Base-by-base conservation (phyloP, 2,113 vertebrate genomes). In the Pyxicephalus adspersus region DNA sequence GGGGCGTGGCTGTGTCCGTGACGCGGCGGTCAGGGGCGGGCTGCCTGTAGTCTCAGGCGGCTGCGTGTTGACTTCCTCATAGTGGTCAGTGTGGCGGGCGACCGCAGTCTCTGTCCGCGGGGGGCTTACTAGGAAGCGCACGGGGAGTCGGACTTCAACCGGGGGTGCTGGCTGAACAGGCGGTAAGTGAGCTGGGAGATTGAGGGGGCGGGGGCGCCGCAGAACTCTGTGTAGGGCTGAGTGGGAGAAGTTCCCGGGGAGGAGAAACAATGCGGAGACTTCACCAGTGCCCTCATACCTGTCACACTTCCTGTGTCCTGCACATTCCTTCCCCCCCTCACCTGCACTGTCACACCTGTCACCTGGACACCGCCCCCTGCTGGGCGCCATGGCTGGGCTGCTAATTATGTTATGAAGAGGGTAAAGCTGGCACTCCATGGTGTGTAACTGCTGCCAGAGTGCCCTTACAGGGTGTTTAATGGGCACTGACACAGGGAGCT, bases 1-100 rank as follows among this genome's bases (percentile, higher is more conserved):
- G 51, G 38, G 50, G 50, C 34, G 76, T 28, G 28, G 76, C 26
- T 4, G 18, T 20, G 16, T 52, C 26, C 2, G 8, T 71, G 50
- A 19, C 68, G 26, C 45, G 28, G 25, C 70, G 28, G 19, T 34
- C 55, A 28, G 71, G 71, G 71, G 71, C 29, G 68, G 28, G 50
- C 54, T 28, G 29, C n/a, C 7, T 55, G 19, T 22, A 38, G n/a
- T 19, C 31, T 51, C 55, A 23, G 38, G 26, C 23, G 58, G 25
- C 66, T 72, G 57, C 58, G 57, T 25, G 25, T 63, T 54, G 25
- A 75, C 80, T 82, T 82, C 80, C 70, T 66, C 70, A 66, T 45
- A 82, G 70, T 66, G 80, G 70, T 75, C 51, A 15, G 68, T 81
- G 68, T 74, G 28, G 67, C 58, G 65, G 57, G 38, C 57, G 58